phyloP scores from a whole-genome alignment of 2,113 vertebrate species.

The Zootoca vivipara region DNA sequence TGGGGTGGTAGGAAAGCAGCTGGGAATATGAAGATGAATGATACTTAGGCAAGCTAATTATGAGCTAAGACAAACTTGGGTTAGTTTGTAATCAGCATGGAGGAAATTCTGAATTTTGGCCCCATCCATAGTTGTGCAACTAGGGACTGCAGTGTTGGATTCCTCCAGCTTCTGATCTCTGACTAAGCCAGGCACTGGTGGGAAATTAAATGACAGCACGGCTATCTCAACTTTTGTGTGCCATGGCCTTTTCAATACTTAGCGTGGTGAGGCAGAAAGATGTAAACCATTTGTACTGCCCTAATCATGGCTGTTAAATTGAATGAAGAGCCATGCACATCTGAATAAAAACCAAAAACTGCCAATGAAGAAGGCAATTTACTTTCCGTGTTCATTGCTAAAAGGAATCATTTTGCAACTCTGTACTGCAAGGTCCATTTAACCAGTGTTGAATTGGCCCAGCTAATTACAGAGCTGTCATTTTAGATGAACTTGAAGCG shows the following conservation, averaged over 20 bases:
- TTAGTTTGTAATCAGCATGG: neutral
- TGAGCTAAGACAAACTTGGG: neutral
- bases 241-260: neutral
- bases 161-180: neutral
- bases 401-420: constrained; percentile 51
- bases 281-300: neutral
- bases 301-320: fast-evolving
- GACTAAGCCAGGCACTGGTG: neutral
- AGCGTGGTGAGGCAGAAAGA: neutral
- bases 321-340: neutral
- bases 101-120: neutral
- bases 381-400: constrained; percentile 28
- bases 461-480: constrained; percentile 66
- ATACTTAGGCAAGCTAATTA: neutral
- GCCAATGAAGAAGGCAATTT: constrained; percentile 34
- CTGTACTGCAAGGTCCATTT: constrained; percentile 54
- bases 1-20: no score
- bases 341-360: constrained; percentile 3
- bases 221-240: neutral
- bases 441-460: constrained; percentile 38
- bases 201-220: neutral
- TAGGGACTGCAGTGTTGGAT: neutral
- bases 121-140: neutral
- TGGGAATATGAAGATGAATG: neutral
- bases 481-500: constrained; percentile 43